phyloP scores from a whole-genome alignment of 2,113 vertebrate genomes.

The Grallaria varia region DNA sequence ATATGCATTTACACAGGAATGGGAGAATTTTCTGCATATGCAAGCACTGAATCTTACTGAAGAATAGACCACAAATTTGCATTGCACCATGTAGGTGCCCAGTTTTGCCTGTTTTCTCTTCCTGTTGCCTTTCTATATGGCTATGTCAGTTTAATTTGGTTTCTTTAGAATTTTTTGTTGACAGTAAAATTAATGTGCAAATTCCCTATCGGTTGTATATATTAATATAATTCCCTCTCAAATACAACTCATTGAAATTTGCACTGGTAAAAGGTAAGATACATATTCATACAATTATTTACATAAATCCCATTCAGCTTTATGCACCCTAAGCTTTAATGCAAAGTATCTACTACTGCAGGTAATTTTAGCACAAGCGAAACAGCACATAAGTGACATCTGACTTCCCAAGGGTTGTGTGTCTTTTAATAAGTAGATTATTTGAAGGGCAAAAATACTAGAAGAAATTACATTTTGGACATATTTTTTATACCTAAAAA shows the following conservation, averaged over 20 bases:
- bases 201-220: constrained; percentile 38
- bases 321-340: constrained; percentile 35
- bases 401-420: background rate
- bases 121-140: background rate
- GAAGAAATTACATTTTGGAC: background rate
- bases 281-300: constrained; percentile 61
- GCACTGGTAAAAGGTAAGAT: constrained; percentile 22
- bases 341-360: background rate
- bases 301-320: constrained; percentile 59
- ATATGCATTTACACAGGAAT: background rate
- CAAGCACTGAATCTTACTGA: background rate
- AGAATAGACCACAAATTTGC: background rate
- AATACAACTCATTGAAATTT: constrained; percentile 41
- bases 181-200: constrained; percentile 49
- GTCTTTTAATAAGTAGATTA: background rate
- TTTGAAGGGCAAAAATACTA: background rate
- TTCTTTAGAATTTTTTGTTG: constrained; percentile 38
- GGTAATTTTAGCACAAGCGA: constrained; percentile 38
- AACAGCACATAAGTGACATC: background rate
- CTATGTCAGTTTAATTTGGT: constrained; percentile 22
- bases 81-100: background rate
- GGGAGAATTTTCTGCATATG: background rate
- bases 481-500: background rate
- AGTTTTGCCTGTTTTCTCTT: background rate
- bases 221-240: constrained; percentile 46